Evolutionary conservation across 2,113 vertebrate genomes (phyloP).

Genomic region (Phrynosoma blainvillii): DNA sequence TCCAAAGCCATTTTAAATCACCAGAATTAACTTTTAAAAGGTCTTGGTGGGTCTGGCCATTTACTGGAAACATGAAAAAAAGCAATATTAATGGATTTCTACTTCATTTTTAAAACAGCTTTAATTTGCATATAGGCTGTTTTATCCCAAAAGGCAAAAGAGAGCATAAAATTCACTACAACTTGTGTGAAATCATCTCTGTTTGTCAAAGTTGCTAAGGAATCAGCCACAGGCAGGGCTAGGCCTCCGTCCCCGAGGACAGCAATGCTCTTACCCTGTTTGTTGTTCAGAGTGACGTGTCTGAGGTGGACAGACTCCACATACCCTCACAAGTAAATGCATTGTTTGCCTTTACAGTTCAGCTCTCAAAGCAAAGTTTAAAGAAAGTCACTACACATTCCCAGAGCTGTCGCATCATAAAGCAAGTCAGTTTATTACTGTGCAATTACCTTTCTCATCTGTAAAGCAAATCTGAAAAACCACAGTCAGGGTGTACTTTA

Average conservation of each 20-base stretch:
- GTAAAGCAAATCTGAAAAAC: conserved; percentile 13
- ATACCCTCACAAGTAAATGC: not conserved
- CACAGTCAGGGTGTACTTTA: conserved; percentile 19
- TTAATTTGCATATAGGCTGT: conserved; percentile 2
- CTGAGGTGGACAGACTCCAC: not conserved
- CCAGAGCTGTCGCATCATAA: not conserved
- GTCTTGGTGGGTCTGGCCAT: not conserved
- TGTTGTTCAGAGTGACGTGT: not conserved
- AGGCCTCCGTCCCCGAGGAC: not conserved
- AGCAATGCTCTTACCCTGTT: not conserved
- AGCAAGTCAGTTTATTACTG: conserved; percentile 30
- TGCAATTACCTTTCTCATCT: conserved; percentile 19
- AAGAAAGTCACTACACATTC: not conserved
- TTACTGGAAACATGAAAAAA: not conserved
- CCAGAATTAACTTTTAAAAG: not conserved
- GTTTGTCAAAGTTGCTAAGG: not conserved
- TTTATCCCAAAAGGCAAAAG: not conserved
- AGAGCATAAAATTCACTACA: not conserved
- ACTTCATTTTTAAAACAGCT: not conserved
- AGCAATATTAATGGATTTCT: not conserved
- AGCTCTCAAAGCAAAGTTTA: not conserved
- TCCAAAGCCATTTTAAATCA: not conserved
- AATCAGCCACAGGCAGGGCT: not conserved
- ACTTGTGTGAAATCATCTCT: not conserved
- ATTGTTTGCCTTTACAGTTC: not conserved